These are phyloP conservation scores for Oreohelix idahoensis DNA, from an alignment of 1,140 invertebrate genomes.

Conservation along the genomic window DNA sequence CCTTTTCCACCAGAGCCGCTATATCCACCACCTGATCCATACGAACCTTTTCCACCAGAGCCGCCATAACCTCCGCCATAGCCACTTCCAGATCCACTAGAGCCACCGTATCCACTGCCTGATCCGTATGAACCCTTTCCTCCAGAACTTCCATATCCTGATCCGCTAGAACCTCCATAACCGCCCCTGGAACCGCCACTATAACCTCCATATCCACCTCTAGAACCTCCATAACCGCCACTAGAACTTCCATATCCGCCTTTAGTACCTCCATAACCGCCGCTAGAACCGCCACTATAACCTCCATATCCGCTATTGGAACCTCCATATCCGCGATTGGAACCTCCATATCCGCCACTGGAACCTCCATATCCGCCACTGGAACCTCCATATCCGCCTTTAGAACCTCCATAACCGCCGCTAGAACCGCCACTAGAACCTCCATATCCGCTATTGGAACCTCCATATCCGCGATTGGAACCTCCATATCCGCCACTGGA, in stretches of 20 bases:
- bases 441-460: not conserved
- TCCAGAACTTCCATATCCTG: not conserved
- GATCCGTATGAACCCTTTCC: not conserved
- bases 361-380: not conserved
- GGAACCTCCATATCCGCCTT: not conserved
- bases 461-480: not conserved
- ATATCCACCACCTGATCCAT: not conserved
- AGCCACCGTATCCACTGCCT: not conserved
- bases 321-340: not conserved
- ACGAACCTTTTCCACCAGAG: not conserved
- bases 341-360: not conserved
- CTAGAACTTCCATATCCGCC: conserved; percentile 1
- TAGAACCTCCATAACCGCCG: too few relatives aligned
- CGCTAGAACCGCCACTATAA: not conserved
- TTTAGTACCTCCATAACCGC: not conserved
- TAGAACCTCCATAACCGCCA: not conserved
- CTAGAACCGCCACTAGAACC: not conserved
- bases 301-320: not conserved
- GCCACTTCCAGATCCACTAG: not conserved
- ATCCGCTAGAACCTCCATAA: not conserved
- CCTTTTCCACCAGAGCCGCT: not conserved
- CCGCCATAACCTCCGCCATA: not conserved
- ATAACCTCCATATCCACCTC: not conserved
- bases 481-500: too few relatives aligned
- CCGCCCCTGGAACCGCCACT: not conserved